Base-by-base conservation (phyloP, 37 sponge, comb jelly and placozoan genomes). In the Halichondria panicea region DNA sequence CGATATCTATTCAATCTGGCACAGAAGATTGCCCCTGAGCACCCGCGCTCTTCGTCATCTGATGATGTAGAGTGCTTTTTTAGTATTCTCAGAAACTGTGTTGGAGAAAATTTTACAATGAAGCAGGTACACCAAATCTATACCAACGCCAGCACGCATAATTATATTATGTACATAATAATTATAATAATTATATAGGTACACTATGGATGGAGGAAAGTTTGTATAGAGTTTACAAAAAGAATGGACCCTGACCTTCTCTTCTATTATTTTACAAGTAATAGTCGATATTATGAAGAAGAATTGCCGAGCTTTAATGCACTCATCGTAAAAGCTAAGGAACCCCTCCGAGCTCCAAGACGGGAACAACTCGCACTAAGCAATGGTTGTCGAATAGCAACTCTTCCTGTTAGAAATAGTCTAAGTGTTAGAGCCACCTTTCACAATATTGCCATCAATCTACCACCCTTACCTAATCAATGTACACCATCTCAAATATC, bases 121-220 rank as follows among this genome's bases (percentile, higher is more conserved):
- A 69, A 69, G 32, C 34, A 69, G 50, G 70, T 69, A 43, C n/a
- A 22, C 43, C 22, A 48, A 18, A 48, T 48, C 11, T 11, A 18
- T 48, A 48, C 13, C 15, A 15, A 18, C 52, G 15, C 15, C 13
- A 18, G 15, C 52, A 48, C 15, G 15, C 15, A 48, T 48, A 48
- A 18, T 15, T 48, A 48, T 18, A 48, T 18, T 48, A 11, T 48
- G 52, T 48, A 18, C 15, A 48, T 15, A 15, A 15, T 48, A 11
- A 11, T 18, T 48, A 15, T 48, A 48, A 48, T 48, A 18, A 48
- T 11, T 48, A 48, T 69, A n/a, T 21, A 69, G 70, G 70, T 69
- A 24, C 43, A 44, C n/a, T 69, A 43, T 69, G 70, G 70, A 24
- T 69, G 70, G 70, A 69, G 70, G 43, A 69, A 69, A 24, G 70